phyloP scores from a whole-genome alignment of 2,888 invertebrate genomes.

The Macaria liturata region DNA sequence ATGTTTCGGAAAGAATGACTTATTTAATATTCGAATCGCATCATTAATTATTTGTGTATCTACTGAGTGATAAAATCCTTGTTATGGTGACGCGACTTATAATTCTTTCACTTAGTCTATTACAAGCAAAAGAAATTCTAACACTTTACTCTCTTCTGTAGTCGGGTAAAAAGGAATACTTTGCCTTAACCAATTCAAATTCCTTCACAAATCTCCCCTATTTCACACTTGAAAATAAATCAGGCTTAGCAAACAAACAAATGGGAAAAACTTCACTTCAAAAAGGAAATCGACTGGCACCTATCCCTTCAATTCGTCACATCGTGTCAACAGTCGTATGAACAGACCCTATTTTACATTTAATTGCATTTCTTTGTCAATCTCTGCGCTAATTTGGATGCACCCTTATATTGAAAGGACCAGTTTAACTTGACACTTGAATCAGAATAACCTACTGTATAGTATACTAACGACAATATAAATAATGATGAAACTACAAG shows the following conservation, averaged over 20 bases:
- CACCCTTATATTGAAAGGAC: slow-evolving; percentile 66
- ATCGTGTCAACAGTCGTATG: slow-evolving; percentile 77
- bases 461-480: too few species aligned
- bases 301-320: slow-evolving; percentile 73
- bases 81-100: too few species aligned
- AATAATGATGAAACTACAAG: too few species aligned
- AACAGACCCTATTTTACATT: slow-evolving; percentile 81
- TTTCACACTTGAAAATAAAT: slow-evolving; percentile 33
- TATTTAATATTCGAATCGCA: too few species aligned
- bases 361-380: slow-evolving; percentile 83
- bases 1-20: too few species aligned
- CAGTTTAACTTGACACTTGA: slow-evolving; percentile 42
- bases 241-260: slow-evolving; percentile 45
- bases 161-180: neutral
- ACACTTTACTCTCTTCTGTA: too few species aligned
- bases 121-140: too few species aligned
- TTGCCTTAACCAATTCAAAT: slow-evolving; percentile 1
- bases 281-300: slow-evolving; percentile 53
- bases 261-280: slow-evolving; percentile 49
- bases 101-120: too few species aligned
- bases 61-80: too few species aligned
- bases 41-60: too few species aligned
- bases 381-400: slow-evolving; percentile 77
- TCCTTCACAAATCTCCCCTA: slow-evolving; percentile 13
- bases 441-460: too few species aligned